A percentile compares a stretch with the other conserved stretches of the same genome.
These are phyloP conservation scores for Pammene aurita DNA, from an alignment of 2,888 invertebrate species.

Conservation along the genomic window DNA sequence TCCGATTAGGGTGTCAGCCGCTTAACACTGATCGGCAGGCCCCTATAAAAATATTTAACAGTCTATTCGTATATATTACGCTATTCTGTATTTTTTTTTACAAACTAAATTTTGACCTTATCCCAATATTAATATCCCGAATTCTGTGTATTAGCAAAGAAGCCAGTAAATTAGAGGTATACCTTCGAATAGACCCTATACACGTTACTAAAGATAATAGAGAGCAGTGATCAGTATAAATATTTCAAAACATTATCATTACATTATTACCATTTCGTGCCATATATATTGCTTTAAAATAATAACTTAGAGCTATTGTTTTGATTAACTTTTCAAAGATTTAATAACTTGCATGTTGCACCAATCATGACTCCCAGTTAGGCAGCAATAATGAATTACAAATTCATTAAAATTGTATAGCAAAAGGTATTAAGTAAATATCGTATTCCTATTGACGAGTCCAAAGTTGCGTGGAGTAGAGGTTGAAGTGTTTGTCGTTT, in stretches of 20 bases:
- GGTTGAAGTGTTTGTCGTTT: slow-evolving; percentile 30
- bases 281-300: slow-evolving; percentile 24
- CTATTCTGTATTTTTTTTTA: too few relatives aligned
- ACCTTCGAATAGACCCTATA: not conserved
- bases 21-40: too few relatives aligned
- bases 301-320: slow-evolving; percentile 19
- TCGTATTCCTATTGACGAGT: not conserved
- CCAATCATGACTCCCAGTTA: slow-evolving; percentile 10
- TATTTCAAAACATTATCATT: slow-evolving; percentile 1
- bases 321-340: slow-evolving; percentile 11
- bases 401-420: not conserved
- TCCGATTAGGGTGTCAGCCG: too few relatives aligned
- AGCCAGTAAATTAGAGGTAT: too few relatives aligned
- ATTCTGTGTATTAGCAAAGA: too few relatives aligned
- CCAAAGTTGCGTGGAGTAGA: not conserved
- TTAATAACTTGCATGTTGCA: slow-evolving; percentile 35
- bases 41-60: too few relatives aligned
- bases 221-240: slow-evolving; percentile 5
- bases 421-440: not conserved
- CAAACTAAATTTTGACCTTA: too few relatives aligned
- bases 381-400: not conserved
- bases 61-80: too few relatives aligned
- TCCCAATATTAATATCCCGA: too few relatives aligned
- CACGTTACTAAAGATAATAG: not conserved
- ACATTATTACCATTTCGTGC: slow-evolving; percentile 25